Evolutionary conservation across 1,140 invertebrate genomes (phyloP).

Genomic region (Habropoda laboriosa): DNA sequence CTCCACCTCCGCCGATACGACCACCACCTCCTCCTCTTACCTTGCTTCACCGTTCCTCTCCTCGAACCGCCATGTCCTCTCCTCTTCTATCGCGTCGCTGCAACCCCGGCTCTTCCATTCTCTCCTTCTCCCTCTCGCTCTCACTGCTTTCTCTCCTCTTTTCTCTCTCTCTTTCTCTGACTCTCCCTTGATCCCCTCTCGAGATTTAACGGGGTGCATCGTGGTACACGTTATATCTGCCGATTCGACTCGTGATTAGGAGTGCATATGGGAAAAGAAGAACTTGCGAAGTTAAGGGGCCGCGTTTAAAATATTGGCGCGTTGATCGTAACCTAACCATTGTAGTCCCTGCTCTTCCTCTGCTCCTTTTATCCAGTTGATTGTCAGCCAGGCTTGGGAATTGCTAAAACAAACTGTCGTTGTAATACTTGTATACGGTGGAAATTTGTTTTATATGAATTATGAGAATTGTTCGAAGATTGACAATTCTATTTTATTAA

Average conservation of each 20-base stretch:
- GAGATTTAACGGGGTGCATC: constrained; percentile 61
- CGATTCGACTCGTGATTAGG: constrained; percentile 48
- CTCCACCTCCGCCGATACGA: constrained; percentile 43
- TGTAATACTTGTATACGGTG: not conserved
- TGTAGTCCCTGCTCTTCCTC: not conserved
- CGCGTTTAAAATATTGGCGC: constrained; percentile 45
- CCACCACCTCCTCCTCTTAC: constrained; percentile 28
- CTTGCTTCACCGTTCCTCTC: constrained; percentile 38
- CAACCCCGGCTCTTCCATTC: constrained; percentile 60
- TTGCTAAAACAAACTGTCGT: constrained; percentile 11
- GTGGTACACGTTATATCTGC: constrained; percentile 28
- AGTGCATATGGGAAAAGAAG: constrained; percentile 41
- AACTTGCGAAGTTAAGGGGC: constrained; percentile 10
- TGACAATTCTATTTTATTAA: no score
- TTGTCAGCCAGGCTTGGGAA: not conserved
- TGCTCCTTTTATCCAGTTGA: not conserved
- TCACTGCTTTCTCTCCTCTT: constrained; percentile 51
- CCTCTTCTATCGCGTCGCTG: constrained; percentile 36
- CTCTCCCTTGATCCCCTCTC: constrained; percentile 47
- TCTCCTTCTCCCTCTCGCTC: constrained; percentile 48
- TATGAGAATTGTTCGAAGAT: no score
- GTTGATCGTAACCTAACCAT: constrained; percentile 31
- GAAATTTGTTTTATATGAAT: not conserved
- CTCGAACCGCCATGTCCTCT: constrained; percentile 27
- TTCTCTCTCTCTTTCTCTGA: constrained; percentile 19